Percentiles rank a stretch among this genome's conserved stretches.
phyloP scores from a whole-genome alignment of 2,797 vertebrate genomes.

The Anisognathus igniventris region DNA sequence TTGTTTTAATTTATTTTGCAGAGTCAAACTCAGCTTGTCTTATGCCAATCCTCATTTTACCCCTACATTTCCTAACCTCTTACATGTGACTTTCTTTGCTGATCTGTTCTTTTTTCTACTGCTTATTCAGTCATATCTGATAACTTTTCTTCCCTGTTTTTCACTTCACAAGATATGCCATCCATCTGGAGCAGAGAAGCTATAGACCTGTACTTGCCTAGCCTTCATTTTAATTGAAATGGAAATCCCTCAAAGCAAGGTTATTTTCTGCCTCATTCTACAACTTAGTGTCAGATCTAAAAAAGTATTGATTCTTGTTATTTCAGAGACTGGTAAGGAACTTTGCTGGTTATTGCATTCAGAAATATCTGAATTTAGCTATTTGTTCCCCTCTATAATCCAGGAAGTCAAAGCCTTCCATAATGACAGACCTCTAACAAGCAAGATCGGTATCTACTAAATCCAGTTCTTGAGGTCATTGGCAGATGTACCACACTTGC shows the following conservation, averaged over 20 bases:
- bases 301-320: not conserved
- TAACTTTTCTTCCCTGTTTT: not conserved
- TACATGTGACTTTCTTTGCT: not conserved
- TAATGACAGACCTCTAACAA: conserved; percentile 27
- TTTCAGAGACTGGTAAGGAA: not conserved
- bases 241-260: not conserved
- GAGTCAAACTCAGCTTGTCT: not conserved
- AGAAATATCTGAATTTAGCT: conserved; percentile 1
- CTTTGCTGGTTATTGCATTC: not conserved
- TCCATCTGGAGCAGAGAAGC: not conserved
- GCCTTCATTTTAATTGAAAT: conserved; percentile 7
- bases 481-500: not conserved
- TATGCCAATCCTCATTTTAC: not conserved
- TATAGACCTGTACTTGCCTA: not conserved
- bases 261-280: not conserved
- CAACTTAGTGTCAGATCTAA: not conserved
- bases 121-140: not conserved
- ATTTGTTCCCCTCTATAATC: not conserved
- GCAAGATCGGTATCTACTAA: conserved; percentile 17
- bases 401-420: not conserved
- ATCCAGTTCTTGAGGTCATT: conserved; percentile 26
- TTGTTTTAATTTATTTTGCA: not conserved
- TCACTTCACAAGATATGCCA: not conserved
- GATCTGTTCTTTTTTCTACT: not conserved
- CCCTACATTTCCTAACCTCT: not conserved